A percentile compares a stretch with the other conserved stretches of the same genome.
Conservation (phyloP, 2,888 invertebrate genomes). For the Drosophila glabriapex region DNA sequence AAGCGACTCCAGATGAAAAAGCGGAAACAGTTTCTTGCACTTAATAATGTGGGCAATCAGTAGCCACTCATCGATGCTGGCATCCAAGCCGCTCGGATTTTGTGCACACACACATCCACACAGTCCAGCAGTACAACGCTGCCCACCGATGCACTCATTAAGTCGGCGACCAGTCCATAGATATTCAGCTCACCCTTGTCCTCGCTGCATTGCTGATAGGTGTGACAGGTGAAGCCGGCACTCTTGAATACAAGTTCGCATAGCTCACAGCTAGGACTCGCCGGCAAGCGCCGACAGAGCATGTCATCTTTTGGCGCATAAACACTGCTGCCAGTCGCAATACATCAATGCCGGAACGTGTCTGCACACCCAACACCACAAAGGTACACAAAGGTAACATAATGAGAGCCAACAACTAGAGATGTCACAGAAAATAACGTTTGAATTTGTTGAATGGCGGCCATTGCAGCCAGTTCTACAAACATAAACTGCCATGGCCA, state of each 20-base stretch:
- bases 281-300: slow-evolving; percentile 35
- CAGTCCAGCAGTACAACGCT: slow-evolving; percentile 52
- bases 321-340: slow-evolving; percentile 50
- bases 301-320: slow-evolving; percentile 41
- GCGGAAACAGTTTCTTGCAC: slow-evolving; percentile 58
- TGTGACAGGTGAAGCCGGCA: slow-evolving; percentile 40
- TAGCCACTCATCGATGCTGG: slow-evolving; percentile 55
- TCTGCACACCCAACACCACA: slow-evolving; percentile 52
- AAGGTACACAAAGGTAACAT: not conserved
- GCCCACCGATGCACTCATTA: slow-evolving; percentile 54
- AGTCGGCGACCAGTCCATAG: slow-evolving; percentile 53
- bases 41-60: slow-evolving; percentile 55
- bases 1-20: slow-evolving; percentile 54
- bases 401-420: slow-evolving; percentile 6
- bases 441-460: not conserved
- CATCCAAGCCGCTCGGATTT: slow-evolving; percentile 50
- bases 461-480: not conserved
- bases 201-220: slow-evolving; percentile 43
- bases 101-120: slow-evolving; percentile 41
- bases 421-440: not conserved
- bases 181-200: slow-evolving; percentile 42
- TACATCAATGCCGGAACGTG: slow-evolving; percentile 46
- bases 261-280: slow-evolving; percentile 35
- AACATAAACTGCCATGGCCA: not conserved
- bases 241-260: slow-evolving; percentile 39